Evolutionary conservation across 1,140 invertebrate species (phyloP), one percentile per base, ranked within the genome.

Genomic region (Campoletis sonorensis): DNA sequence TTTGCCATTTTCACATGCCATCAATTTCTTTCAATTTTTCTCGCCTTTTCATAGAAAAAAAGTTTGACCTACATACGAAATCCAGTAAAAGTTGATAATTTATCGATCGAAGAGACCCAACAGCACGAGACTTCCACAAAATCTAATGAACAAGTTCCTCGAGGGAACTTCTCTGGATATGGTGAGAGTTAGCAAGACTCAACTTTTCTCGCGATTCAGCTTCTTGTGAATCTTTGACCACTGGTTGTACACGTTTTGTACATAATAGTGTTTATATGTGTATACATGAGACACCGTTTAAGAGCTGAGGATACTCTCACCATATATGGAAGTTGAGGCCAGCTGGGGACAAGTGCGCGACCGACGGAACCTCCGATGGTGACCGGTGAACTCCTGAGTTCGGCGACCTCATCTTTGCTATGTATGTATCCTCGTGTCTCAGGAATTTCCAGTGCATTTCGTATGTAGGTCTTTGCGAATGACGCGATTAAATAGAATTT

Each of bases 341-440:
- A 84, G 87, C 79, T 85, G n/a, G n/a, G 88, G 88, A 89, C 89
- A 90, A 90, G 88, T 90, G 89, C 87, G 84, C 85, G 84, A 87
- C 84, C 81, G 77, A 68, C 26, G 83, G 83, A 87, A 85, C 84
- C 83, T 81, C 76, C 81, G 8, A 81, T 84, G 40, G 87, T 90
- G 89, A 88, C 87, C 88, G 87, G 88, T 87, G 88, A 87, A 86
- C 87, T 75, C 23, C 13, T 15, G 85, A 78, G 89, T 88, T 89
- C 89, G 85, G 49, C 82, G 87, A 90, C 86, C 88, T 80, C 61
- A 27, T 64, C 26, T 70, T n/a, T 30, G 15, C 30, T 27, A 40
- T 40, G 18, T 67, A n/a, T 21, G 37, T 21, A 79, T 4, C n/a
- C 51, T n/a, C 4, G 16, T 51, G 51, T 54, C 51, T 54, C 51